A percentile compares a stretch with the other conserved stretches of the same genome.
Conservation (phyloP, 2,797 vertebrate genomes). For the Hapalemur alaotrensis region DNA sequence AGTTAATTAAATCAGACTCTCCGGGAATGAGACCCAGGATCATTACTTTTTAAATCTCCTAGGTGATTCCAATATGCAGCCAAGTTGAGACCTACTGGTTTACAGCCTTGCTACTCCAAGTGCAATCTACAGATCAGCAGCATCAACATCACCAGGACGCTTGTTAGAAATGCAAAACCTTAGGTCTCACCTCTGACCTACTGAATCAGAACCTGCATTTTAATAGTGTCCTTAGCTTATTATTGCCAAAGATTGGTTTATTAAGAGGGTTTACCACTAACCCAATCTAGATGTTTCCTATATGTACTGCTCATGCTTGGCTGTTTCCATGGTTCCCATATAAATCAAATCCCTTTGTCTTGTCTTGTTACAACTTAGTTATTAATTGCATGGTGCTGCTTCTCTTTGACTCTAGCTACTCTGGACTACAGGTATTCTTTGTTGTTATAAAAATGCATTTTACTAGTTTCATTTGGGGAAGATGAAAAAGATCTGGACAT, state of each 20-base stretch:
- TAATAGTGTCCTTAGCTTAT: constrained; percentile 32
- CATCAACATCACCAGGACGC: not conserved
- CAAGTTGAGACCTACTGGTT: not conserved
- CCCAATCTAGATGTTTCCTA: constrained; percentile 37
- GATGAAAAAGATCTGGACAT: constrained; percentile 43
- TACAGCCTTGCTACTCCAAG: not conserved
- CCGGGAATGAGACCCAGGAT: not conserved
- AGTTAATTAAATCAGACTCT: constrained; percentile 34
- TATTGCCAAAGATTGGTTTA: constrained; percentile 21
- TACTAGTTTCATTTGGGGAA: constrained; percentile 38
- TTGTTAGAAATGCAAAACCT: not conserved
- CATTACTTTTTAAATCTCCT: not conserved
- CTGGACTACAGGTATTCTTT: constrained; percentile 41
- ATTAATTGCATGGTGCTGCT: constrained; percentile 35
- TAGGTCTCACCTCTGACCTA: not conserved
- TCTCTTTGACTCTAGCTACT: constrained; percentile 27
- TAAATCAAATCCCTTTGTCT: constrained; percentile 31
- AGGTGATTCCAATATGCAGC: not conserved
- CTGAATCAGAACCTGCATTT: constrained; percentile 16
- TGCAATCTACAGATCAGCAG: not conserved
- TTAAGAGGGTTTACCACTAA: constrained; percentile 2
- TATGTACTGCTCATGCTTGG: constrained; percentile 10
- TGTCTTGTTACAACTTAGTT: constrained; percentile 38
- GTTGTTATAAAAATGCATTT: constrained; percentile 49
- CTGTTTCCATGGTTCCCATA: constrained; percentile 51